Evolutionary conservation across 2,797 vertebrate species (phyloP).

Genomic region (Peromyscus eremicus): DNA sequence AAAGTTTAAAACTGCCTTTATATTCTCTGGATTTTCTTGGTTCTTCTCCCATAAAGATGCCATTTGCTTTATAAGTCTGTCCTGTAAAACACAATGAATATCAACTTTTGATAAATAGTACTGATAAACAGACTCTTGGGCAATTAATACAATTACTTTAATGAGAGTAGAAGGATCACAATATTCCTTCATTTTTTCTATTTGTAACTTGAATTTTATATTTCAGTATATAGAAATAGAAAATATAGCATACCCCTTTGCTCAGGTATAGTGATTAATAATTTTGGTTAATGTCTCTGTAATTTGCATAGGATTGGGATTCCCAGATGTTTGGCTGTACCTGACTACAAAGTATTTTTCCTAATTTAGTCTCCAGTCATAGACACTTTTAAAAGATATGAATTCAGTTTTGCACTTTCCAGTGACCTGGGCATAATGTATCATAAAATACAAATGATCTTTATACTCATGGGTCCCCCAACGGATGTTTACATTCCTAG

Average conservation of each 20-base stretch:
- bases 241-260: not conserved
- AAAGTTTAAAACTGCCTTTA: too few species aligned
- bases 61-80: not conserved
- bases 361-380: too few species aligned
- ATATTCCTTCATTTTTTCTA: too few species aligned
- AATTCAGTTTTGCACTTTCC: not conserved
- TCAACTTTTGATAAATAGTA: too few species aligned
- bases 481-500: not conserved
- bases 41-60: not conserved
- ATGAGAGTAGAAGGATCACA: too few species aligned
- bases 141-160: too few species aligned
- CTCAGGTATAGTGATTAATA: not conserved
- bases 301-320: not conserved
- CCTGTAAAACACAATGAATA: too few species aligned
- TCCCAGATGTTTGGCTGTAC: not conserved
- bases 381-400: not conserved
- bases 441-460: too few species aligned
- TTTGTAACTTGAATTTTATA: not conserved
- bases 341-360: not conserved
- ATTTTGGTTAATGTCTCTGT: fast-evolving
- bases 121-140: too few species aligned
- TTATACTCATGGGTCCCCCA: too few species aligned
- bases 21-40: not conserved
- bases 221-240: not conserved
- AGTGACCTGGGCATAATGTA: too few species aligned